A percentile compares a stretch with the other conserved stretches of the same genome.
These are phyloP conservation scores for Alca torda DNA, from an alignment of 2,797 vertebrate genomes.

Conservation along the genomic window DNA sequence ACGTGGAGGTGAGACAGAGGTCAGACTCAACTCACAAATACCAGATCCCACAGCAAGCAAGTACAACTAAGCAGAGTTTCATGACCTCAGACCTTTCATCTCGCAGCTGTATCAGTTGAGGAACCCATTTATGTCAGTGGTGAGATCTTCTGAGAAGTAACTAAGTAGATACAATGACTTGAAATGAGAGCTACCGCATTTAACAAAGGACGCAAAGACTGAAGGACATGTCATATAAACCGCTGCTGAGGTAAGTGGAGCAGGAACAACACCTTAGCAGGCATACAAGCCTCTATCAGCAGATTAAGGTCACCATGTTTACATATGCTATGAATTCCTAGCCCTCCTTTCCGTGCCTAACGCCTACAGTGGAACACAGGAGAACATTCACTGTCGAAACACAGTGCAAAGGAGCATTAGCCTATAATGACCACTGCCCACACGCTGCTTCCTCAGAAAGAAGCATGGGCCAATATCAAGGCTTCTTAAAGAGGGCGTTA, in stretches of 20 bases:
- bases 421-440: neutral
- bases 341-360: neutral
- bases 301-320: constrained; percentile 34
- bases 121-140: constrained; percentile 1
- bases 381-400: neutral
- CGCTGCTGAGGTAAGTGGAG: neutral
- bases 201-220: constrained; percentile 1
- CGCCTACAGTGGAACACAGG: neutral
- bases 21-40: neutral
- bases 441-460: neutral
- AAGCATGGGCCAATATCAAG: neutral
- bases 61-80: neutral
- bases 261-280: neutral
- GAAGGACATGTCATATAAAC: neutral
- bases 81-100: neutral
- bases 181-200: neutral
- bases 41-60: neutral
- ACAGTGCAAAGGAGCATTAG: neutral
- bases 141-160: neutral
- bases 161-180: neutral
- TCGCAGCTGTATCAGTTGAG: neutral
- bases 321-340: neutral
- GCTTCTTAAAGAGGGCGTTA: neutral
- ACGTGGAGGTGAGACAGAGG: neutral
- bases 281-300: neutral